Conservation (phyloP, 2,888 invertebrate species). For the Drosophila setosimentum region DNA sequence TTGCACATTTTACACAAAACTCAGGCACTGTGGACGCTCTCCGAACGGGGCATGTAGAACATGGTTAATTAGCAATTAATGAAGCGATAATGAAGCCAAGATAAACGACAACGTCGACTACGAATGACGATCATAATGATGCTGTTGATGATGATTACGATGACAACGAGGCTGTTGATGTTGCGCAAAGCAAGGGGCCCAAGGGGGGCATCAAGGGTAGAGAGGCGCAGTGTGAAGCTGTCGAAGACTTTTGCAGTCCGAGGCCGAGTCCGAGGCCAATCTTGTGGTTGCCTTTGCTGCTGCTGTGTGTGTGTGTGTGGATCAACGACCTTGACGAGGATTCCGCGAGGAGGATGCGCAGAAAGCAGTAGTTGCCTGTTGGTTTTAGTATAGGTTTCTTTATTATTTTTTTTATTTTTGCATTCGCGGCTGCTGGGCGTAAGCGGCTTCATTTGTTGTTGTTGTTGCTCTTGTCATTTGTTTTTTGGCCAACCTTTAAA, state of each 20-base stretch:
- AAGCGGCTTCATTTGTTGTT: conserved; percentile 46
- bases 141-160: conserved; percentile 23
- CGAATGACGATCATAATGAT: conserved; percentile 27
- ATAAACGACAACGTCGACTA: conserved; percentile 70
- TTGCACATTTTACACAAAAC: conserved; percentile 72
- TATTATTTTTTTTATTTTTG: conserved; percentile 12
- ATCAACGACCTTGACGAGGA: conserved; percentile 62
- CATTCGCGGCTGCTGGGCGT: conserved; percentile 45
- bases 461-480: conserved; percentile 19
- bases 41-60: conserved; percentile 75
- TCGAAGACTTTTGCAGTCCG: conserved; percentile 56
- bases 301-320: conserved; percentile 21
- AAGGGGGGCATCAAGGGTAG: background rate
- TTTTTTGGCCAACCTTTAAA: conserved; percentile 56
- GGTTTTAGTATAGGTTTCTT: conserved; percentile 36
- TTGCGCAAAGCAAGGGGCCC: conserved; percentile 27
- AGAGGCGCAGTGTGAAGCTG: conserved; percentile 30
- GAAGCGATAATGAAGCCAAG: conserved; percentile 84
- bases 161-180: conserved; percentile 48
- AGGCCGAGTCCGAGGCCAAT: conserved; percentile 24
- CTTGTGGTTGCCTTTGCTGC: conserved; percentile 33
- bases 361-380: conserved; percentile 54
- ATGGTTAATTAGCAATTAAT: conserved; percentile 84
- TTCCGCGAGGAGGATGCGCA: conserved; percentile 54
- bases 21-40: conserved; percentile 25